A percentile compares a stretch with the other conserved stretches of the same genome.
These are phyloP conservation scores for Setophaga kirtlandii DNA, from an alignment of 2,113 vertebrate genomes.

Conservation along the genomic window DNA sequence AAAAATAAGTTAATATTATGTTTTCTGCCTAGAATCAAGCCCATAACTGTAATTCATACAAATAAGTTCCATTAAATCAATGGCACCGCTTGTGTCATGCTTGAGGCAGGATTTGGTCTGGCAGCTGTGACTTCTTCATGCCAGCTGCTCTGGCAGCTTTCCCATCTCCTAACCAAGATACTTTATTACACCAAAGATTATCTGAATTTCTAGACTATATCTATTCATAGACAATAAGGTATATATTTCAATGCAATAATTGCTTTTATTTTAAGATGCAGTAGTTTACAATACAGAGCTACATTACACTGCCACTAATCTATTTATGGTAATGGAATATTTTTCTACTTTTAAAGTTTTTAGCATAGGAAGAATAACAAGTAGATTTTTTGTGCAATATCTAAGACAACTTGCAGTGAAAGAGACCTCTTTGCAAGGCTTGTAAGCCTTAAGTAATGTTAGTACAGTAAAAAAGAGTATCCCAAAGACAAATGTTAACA, in stretches of 20 bases:
- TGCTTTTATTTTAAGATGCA: constrained; percentile 57
- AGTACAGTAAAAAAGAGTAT: background rate
- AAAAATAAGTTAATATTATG: constrained; percentile 45
- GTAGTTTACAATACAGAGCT: constrained; percentile 41
- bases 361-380: background rate
- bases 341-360: constrained; percentile 40
- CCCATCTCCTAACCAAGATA: constrained; percentile 42
- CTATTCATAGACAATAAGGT: background rate
- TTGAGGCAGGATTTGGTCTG: background rate
- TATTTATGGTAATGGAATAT: background rate
- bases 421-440: background rate
- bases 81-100: background rate
- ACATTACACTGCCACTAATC: constrained; percentile 11
- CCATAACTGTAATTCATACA: background rate
- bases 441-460: background rate
- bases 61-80: constrained; percentile 16
- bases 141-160: constrained; percentile 36
- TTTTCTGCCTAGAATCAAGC: constrained; percentile 36
- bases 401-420: background rate
- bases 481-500: background rate
- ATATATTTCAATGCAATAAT: constrained; percentile 40
- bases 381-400: background rate
- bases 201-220: background rate
- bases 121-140: constrained; percentile 57
- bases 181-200: constrained; percentile 37